Base-by-base conservation (phyloP, 2,797 vertebrate genomes). In the Protosalanx chinensis region DNA sequence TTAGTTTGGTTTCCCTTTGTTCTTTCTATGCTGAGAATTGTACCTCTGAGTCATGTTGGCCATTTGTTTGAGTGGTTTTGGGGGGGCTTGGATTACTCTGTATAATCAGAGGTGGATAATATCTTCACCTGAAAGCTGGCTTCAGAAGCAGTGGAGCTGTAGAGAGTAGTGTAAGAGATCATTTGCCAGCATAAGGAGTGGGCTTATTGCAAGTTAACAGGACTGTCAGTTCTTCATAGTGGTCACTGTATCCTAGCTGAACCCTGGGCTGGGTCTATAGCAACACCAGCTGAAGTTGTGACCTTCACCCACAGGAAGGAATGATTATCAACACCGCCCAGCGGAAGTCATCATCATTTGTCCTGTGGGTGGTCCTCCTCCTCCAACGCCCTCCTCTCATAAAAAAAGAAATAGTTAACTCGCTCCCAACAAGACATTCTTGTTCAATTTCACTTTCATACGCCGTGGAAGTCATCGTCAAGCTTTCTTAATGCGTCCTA, bases 101-200 rank as follows among this genome's bases (percentile, higher is more conserved):
- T 78, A 68, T 80, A 69, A 70, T 78, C 68, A 71, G 66, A 56
- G 65, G 51, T 59, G 71, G 67, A 58, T 81, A 71, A 72, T 57
- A 77, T 78, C 83, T 80, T 88, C 82, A 82, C 81, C 79, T 85
- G 79, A 77, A 65, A 84, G 81, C 85, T 90, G 85, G 80, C 79
- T 74, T 75, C 84, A 84, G 70, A 69, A 81, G 78, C 85, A 87
- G 86, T 86, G 82, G 86, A 84, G 75, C 84, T 91, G 85, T 91
- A 87, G 84, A 13, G 72, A 27, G 71, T 41, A 30, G 79, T 74
- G 72, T 80, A 82, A 88, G 81, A 82, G 81, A 87, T 87, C 74
- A 82, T 88, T 87, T 88, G 82, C 84, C 74, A 82, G 88, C 41
- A 41, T 41, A 56, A 82, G 84, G 87, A 87, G 87, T 85, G 84